A percentile compares a stretch with the other conserved stretches of the same genome.
These are phyloP conservation scores for Linnaemya tessellans DNA, from an alignment of 2,888 invertebrate genomes.

Conservation along the genomic window DNA sequence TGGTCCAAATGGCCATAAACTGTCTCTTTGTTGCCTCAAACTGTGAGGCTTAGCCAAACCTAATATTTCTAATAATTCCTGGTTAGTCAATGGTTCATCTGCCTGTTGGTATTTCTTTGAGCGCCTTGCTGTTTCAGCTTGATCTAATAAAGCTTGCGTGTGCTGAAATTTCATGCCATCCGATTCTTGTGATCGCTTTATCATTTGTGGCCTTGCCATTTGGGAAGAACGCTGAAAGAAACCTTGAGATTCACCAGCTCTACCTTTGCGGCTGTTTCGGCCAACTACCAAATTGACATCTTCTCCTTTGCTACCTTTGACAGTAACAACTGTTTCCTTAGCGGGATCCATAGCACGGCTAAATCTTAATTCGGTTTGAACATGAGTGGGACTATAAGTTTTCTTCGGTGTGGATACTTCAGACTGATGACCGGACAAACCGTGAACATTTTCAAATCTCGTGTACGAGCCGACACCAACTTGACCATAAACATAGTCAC, in stretches of 20 bases:
- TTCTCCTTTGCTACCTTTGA: conserved; percentile 90
- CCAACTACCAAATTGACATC: conserved; percentile 87
- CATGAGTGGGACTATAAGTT: conserved; percentile 16
- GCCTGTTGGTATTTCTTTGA: conserved; percentile 76
- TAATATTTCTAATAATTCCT: conserved; percentile 77
- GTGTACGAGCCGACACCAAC: conserved; percentile 35
- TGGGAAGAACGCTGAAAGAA: conserved; percentile 78
- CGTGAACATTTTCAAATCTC: conserved; percentile 25
- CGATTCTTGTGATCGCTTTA: not conserved
- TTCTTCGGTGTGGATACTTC: conserved; percentile 6
- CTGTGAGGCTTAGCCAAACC: conserved; percentile 76
- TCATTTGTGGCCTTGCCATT: conserved; percentile 69
- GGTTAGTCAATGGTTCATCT: conserved; percentile 76
- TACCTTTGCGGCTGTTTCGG: conserved; percentile 78
- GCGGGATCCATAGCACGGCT: conserved; percentile 90
- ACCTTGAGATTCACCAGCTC: conserved; percentile 75
- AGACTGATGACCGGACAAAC: not conserved
- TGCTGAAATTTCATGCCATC: conserved; percentile 74
- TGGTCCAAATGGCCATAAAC: conserved; percentile 39
- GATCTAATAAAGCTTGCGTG: conserved; percentile 77
- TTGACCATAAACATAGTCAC: not conserved
- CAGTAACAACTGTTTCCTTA: conserved; percentile 89
- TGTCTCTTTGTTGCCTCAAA: conserved; percentile 70
- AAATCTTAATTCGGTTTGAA: conserved; percentile 87
- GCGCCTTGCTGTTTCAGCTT: conserved; percentile 76